phyloP scores from a whole-genome alignment of 2,113 vertebrate species.

The Hippoglossus stenolepis region DNA sequence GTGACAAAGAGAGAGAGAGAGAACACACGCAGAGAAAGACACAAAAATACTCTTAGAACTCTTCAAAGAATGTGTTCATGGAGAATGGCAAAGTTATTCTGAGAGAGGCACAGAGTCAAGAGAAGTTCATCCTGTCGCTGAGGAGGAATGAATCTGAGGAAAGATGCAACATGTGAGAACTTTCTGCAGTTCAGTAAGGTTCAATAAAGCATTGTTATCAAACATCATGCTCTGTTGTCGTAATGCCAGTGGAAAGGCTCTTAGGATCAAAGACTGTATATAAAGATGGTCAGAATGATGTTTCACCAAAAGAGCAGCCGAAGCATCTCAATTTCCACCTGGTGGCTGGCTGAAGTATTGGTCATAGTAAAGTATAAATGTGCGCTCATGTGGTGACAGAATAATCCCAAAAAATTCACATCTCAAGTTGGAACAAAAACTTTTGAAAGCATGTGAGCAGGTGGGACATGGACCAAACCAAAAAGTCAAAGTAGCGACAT shows the following conservation, averaged over 20 bases:
- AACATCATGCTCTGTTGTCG: neutral
- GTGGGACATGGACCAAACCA: too few species aligned
- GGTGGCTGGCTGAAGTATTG: neutral
- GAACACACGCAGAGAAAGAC: conserved; percentile 3
- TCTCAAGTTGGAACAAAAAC: too few species aligned
- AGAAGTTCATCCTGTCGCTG: neutral
- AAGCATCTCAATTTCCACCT: neutral
- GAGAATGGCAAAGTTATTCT: neutral
- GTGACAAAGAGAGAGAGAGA: conserved; percentile 21
- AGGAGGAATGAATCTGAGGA: neutral
- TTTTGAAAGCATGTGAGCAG: too few species aligned
- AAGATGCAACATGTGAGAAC: neutral
- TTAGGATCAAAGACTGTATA: neutral
- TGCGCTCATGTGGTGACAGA: too few species aligned
- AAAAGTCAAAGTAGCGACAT: too few species aligned
- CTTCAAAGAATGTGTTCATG: conserved; percentile 1
- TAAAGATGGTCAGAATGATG: neutral
- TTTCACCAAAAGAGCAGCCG: neutral
- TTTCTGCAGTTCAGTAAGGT: neutral
- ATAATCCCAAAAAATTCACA: too few species aligned
- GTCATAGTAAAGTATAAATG: too few species aligned
- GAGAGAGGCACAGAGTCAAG: neutral
- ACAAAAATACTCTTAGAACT: neutral
- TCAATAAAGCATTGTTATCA: neutral
- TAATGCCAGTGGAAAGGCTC: neutral